Conservation (phyloP, 2,888 invertebrate genomes). For the Panorpa germanica region DNA sequence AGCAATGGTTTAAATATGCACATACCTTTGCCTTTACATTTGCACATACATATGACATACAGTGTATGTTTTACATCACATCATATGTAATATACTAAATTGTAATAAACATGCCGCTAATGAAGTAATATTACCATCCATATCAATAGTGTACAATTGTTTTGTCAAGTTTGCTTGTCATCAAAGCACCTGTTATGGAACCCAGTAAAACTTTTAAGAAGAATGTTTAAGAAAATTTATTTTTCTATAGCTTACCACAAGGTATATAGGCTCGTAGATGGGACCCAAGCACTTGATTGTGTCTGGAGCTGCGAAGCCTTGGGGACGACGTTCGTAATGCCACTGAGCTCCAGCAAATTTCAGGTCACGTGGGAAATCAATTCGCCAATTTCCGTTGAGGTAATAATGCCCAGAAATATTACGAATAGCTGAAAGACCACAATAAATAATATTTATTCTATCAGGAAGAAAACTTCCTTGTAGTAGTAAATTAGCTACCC, state of each 20-base stretch:
- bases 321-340: conserved; percentile 69
- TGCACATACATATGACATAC: no score
- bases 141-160: conserved; percentile 11
- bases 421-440: conserved; percentile 46
- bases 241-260: conserved; percentile 52
- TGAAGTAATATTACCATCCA: no score
- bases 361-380: conserved; percentile 71
- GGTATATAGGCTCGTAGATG: conserved; percentile 70
- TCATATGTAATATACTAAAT: no score
- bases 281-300: conserved; percentile 70
- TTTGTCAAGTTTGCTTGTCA: conserved; percentile 2
- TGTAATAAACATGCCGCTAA: no score
- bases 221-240: not conserved
- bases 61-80: no score
- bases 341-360: conserved; percentile 70
- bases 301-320: conserved; percentile 71
- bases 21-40: no score
- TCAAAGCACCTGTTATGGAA: conserved; percentile 4
- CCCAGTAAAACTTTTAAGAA: conserved; percentile 2
- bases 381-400: conserved; percentile 87
- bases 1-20: no score
- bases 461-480: not conserved
- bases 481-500: conserved; percentile 1
- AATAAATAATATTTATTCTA: not conserved
- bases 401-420: conserved; percentile 70